These are phyloP conservation scores for Mesorhabditis sp. DNA, from an alignment of 2,888 invertebrate species.

Conservation along the genomic window DNA sequence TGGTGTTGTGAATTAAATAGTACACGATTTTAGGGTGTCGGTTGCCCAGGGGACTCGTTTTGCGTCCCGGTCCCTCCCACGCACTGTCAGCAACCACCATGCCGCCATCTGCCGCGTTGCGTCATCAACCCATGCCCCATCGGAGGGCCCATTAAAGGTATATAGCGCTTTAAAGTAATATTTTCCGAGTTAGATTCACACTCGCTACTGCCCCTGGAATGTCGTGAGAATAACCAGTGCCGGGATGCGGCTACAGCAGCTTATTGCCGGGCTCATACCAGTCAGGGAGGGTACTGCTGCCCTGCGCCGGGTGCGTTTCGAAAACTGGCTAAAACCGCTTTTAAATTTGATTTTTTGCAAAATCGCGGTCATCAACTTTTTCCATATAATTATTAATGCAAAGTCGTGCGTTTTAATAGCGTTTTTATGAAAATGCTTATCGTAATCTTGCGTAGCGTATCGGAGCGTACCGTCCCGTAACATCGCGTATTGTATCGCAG, in stretches of 20 bases:
- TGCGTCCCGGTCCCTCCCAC: conserved; percentile 44
- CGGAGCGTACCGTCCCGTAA: too few relatives aligned
- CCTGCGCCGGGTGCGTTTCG: conserved; percentile 21
- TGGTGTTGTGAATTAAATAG: background rate
- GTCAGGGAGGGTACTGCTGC: conserved; percentile 43
- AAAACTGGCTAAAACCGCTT: too few relatives aligned
- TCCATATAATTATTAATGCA: too few relatives aligned
- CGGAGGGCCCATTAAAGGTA: conserved; percentile 23
- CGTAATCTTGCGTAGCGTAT: too few relatives aligned
- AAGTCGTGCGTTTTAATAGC: too few relatives aligned
- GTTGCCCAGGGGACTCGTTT: conserved; percentile 38
- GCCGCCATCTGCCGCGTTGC: conserved; percentile 42
- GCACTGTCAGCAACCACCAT: conserved; percentile 27
- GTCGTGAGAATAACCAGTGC: conserved; percentile 9
- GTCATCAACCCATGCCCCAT: conserved; percentile 46
- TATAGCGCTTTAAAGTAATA: background rate
- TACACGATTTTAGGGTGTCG: conserved; percentile 23
- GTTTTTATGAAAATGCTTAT: too few relatives aligned
- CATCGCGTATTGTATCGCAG: too few relatives aligned
- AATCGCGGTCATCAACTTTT: too few relatives aligned
- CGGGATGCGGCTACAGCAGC: conserved; percentile 19
- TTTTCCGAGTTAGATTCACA: background rate
- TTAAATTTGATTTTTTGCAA: too few relatives aligned
- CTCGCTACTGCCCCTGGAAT: conserved; percentile 9
- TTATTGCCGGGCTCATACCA: conserved; percentile 37